phyloP scores from a whole-genome alignment of 2,113 vertebrate species.

The Sapajus apella region DNA sequence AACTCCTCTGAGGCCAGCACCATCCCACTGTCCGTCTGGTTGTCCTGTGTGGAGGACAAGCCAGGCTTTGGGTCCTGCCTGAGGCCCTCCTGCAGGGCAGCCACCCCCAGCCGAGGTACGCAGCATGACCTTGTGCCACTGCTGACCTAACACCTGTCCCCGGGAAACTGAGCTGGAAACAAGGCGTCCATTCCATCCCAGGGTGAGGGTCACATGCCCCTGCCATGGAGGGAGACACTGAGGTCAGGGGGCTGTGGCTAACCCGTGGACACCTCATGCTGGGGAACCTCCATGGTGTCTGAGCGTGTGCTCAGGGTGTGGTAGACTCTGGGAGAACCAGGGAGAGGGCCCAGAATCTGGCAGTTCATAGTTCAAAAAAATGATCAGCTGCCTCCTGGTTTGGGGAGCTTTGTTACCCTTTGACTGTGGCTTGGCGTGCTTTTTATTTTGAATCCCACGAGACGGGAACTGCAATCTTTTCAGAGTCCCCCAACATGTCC shows the following conservation, averaged over 20 bases:
- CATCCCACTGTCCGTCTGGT: constrained; percentile 99
- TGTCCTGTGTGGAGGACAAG: constrained; percentile 88
- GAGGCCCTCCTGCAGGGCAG: not conserved
- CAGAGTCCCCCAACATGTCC: not conserved
- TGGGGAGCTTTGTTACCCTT: not conserved
- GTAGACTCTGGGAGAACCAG: not conserved
- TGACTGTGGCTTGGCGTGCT: rapidly evolving
- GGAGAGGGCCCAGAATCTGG: not conserved
- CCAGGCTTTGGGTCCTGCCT: not conserved
- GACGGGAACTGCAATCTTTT: not conserved
- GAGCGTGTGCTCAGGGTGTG: not conserved
- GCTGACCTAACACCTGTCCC: not conserved
- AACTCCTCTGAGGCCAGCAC: constrained; percentile 98
- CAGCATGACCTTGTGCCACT: rapidly evolving
- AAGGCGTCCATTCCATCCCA: rapidly evolving
- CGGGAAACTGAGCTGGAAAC: not conserved
- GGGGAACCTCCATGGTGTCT: not conserved
- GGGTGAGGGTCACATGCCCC: not conserved
- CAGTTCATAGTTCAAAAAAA: not conserved
- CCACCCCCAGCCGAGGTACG: not conserved
- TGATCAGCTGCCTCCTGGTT: not conserved
- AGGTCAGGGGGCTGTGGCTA: too few relatives aligned
- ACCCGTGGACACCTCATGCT: rapidly evolving
- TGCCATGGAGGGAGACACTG: not conserved
- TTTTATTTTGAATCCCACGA: not conserved